phyloP scores from a whole-genome alignment of 2,113 vertebrate genomes.

The Pedetes capensis region DNA sequence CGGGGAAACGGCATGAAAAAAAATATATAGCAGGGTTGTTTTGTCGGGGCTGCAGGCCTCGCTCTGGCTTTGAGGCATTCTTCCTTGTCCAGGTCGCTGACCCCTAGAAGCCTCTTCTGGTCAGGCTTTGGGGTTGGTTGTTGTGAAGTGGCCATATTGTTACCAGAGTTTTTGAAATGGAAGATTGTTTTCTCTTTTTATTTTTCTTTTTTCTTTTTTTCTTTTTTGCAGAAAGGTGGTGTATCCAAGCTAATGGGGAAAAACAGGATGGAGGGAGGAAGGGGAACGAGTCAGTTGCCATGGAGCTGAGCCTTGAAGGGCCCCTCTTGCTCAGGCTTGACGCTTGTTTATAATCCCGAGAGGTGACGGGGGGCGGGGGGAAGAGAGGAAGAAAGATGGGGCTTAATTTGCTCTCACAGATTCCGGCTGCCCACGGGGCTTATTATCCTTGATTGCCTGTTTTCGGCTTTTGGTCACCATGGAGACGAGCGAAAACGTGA shows the following conservation, averaged over 20 bases:
- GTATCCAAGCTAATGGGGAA: neutral
- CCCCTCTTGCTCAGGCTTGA: conserved; percentile 21
- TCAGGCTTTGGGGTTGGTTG: neutral
- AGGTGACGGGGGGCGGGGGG: conserved; percentile 41
- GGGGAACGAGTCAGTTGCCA: conserved; percentile 48
- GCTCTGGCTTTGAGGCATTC: neutral
- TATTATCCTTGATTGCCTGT: conserved; percentile 75
- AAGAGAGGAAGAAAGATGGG: conserved; percentile 42
- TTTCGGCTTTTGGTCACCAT: conserved; percentile 70
- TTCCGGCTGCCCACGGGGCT: conserved; percentile 66
- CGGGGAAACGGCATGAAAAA: neutral
- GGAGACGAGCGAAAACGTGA: conserved; percentile 63
- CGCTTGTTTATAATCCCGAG: conserved; percentile 40
- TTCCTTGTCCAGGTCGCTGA: neutral
- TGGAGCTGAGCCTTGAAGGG: conserved; percentile 27
- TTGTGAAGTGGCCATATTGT: conserved; percentile 5
- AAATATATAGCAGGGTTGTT: neutral
- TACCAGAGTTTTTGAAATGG: neutral
- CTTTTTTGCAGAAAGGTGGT: conserved; percentile 24
- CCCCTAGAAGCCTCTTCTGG: neutral
- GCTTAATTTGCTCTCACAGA: conserved; percentile 56
- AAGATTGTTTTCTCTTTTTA: neutral
- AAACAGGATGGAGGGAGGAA: neutral
- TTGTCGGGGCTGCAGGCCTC: neutral
- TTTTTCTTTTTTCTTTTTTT: neutral